Percentiles rank a stretch among this genome's conserved stretches.
Evolutionary conservation across 2,888 invertebrate species (phyloP).

Genomic region (Rhogogaster chlorosoma): DNA sequence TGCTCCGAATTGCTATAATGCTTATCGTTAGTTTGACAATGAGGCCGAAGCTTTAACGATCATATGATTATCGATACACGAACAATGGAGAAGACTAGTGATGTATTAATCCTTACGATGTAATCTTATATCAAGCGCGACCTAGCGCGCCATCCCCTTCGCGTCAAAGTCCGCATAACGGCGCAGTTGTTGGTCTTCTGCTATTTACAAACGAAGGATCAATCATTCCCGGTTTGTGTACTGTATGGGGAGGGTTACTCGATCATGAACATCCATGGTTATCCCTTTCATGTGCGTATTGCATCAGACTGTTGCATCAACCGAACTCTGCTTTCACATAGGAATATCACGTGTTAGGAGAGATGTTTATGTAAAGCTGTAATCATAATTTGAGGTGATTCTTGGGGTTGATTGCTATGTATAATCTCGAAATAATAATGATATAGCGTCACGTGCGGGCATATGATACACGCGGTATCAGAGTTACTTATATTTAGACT

Average conservation of each 20-base stretch:
- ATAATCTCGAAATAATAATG: background rate
- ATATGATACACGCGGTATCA: background rate
- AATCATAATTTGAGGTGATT: conserved; percentile 1
- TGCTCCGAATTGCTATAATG: background rate
- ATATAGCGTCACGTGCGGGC: background rate
- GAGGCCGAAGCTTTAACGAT: background rate
- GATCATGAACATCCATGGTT: conserved; percentile 22
- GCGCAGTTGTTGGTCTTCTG: conserved; percentile 12
- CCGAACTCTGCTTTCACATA: background rate
- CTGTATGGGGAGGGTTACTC: conserved; percentile 24
- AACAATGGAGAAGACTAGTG: background rate
- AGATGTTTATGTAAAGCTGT: conserved; percentile 3
- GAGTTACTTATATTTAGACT: background rate
- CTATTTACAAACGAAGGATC: conserved; percentile 31
- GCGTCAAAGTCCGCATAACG: background rate
- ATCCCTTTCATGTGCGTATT: conserved; percentile 24
- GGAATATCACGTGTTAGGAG: background rate
- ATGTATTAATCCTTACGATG: background rate
- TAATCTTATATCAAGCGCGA: conserved; percentile 26
- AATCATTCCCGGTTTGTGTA: background rate
- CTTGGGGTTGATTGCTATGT: background rate
- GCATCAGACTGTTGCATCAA: conserved; percentile 42
- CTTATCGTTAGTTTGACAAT: background rate
- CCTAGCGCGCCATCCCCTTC: background rate
- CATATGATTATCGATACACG: background rate